Evolutionary conservation across 2,113 vertebrate genomes (phyloP), one percentile per base, ranked within the genome.

Genomic region (Plestiodon gilberti): DNA sequence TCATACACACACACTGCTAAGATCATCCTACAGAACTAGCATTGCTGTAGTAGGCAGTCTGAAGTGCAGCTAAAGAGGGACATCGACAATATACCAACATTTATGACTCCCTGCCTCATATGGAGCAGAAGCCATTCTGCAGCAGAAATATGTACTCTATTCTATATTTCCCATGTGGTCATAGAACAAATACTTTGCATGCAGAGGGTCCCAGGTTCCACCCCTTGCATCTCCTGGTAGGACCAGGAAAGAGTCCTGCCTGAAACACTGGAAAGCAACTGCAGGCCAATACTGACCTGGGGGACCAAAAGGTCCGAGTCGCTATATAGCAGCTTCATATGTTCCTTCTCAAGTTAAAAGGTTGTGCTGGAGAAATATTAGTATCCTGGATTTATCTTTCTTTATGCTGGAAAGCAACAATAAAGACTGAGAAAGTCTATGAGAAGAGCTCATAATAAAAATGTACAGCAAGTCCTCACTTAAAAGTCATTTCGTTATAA

Each of bases 381-480:
- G 73, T 65, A 81, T 79, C 90, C 88, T 73, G n/a, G 85, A 88
- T 71, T 87, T 40, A 85, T 5, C 64, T 90, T 79, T 90, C 28
- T 25, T n/a, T 5, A 48, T 2, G 52, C 67, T 0, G 10, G 89
- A 70, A 83, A 69, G 30, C 70, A 82, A 74, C n/a, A 86, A 57
- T 28, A 17, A 78, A 23, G 83, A n/a, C 55, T 81, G 59, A 62
- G 14, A 81, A 93, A 93, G n/a, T 83, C 78, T 28, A 84, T 61
- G 62, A 84, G 84, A 9, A 81, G 55, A 83, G 40, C 64, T 80
- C 67, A 30, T 83, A 81, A 77, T 74, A 59, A 87, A 87, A 91
- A 33, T 65, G 55, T n/a, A n/a, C n/a, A n/a, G n/a, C n/a, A n/a
- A n/a, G n/a, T n/a, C n/a, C n/a, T n/a, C n/a, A n/a, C n/a, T n/a